phyloP scores from a whole-genome alignment of 1,140 invertebrate species.

The Pseudomyrmex dendroicus region DNA sequence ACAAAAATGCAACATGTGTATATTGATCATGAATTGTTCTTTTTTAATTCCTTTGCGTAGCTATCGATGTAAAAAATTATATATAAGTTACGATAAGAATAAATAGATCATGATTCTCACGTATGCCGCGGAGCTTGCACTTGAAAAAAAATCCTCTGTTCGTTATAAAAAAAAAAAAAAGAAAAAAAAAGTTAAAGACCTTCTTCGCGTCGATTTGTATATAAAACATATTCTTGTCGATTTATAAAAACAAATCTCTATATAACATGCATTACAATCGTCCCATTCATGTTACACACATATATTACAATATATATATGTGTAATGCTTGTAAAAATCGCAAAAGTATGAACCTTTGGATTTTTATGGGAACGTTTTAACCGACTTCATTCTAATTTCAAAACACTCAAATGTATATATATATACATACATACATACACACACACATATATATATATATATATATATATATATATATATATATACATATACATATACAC shows the following conservation, averaged over 20 bases:
- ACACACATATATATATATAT: too few relatives aligned
- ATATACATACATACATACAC: too few relatives aligned
- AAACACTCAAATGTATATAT: too few relatives aligned
- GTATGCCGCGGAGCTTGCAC: slow-evolving; percentile 59
- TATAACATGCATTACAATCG: slow-evolving; percentile 63
- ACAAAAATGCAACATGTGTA: slow-evolving; percentile 73
- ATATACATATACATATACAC: too few relatives aligned
- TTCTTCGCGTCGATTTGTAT: slow-evolving; percentile 8
- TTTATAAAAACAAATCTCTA: slow-evolving; percentile 67
- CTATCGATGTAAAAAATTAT: slow-evolving; percentile 62
- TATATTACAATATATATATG: too few relatives aligned
- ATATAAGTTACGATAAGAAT: slow-evolving; percentile 59
- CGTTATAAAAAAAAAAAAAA: slow-evolving; percentile 34
- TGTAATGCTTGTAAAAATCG: too few relatives aligned
- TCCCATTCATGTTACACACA: not conserved
- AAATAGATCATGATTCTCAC: slow-evolving; percentile 65
- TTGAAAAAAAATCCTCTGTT: slow-evolving; percentile 64
- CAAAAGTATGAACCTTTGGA: too few relatives aligned
- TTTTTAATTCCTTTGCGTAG: slow-evolving; percentile 55
- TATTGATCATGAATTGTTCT: slow-evolving; percentile 58
- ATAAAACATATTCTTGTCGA: too few relatives aligned
- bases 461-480: too few relatives aligned
- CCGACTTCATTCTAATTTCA: too few relatives aligned
- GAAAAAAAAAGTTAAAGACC: slow-evolving; percentile 28
- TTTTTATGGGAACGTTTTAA: too few relatives aligned